A percentile compares a stretch with the other conserved stretches of the same genome.
phyloP scores from a whole-genome alignment of 2,888 invertebrate species.

The Leucania comma region DNA sequence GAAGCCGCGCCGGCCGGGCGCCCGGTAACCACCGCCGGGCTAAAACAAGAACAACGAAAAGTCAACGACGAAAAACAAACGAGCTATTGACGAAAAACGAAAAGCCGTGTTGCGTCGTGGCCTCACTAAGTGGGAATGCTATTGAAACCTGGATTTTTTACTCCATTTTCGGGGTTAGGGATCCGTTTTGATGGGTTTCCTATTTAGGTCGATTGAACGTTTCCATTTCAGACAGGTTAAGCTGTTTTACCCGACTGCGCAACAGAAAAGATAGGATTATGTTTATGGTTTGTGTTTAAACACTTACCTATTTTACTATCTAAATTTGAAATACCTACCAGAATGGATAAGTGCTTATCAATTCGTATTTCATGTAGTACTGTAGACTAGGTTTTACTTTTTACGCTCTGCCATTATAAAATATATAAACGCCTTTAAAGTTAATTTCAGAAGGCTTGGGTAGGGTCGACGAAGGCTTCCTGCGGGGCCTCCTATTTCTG shows the following conservation, averaged over 20 bases:
- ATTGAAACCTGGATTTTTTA: slow-evolving; percentile 56
- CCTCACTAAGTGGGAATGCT: slow-evolving; percentile 59
- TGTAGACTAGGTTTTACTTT: no score
- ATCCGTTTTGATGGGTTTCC: slow-evolving; percentile 33
- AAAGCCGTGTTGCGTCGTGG: slow-evolving; percentile 56
- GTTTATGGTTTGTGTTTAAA: no score
- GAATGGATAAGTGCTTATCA: no score
- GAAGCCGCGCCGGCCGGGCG: slow-evolving; percentile 54
- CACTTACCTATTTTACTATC: no score
- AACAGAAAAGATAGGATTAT: not conserved
- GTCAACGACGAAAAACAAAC: slow-evolving; percentile 62
- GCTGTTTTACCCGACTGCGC: not conserved
- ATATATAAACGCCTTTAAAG: no score
- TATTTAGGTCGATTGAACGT: slow-evolving; percentile 15
- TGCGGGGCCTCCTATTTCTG: no score
- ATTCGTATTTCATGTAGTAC: no score
- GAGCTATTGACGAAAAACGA: slow-evolving; percentile 72
- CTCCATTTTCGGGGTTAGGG: slow-evolving; percentile 37
- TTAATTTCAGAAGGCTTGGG: no score
- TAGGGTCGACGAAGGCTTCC: no score
- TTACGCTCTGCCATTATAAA: no score
- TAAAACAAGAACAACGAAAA: slow-evolving; percentile 61
- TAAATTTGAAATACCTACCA: no score
- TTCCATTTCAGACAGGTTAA: slow-evolving; percentile 2
- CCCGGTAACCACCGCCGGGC: slow-evolving; percentile 52